Base-by-base conservation (phyloP, 2,797 vertebrate species). In the Apogon hyalosoma region DNA sequence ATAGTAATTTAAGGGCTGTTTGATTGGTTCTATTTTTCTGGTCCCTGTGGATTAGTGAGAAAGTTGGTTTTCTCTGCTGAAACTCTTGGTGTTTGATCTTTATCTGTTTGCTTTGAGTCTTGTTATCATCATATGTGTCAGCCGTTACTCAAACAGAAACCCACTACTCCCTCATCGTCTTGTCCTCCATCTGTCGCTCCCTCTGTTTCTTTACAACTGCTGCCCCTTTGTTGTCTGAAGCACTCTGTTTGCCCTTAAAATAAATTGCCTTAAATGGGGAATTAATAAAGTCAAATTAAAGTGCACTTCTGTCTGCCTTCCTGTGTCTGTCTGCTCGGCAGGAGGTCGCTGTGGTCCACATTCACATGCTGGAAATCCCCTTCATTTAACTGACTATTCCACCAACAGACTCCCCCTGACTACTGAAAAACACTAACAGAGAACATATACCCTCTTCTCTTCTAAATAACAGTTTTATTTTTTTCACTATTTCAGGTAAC, bases 291-390 rank as follows among this genome's bases (percentile, higher is more conserved):
- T 43, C 0, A 0, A 54, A 36, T 73, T 57, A 58, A 50, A 63
- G 41, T 9, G 15, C 62, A 4, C 1, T 55, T 54, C 31, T 69
- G 58, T 49, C 46, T 75, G 61, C 6, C 55, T 70, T 50, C 31
- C 46, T 59, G 31, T 39, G 28, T 46, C 50, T 46, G 52, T 55
- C 54, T 75, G 58, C 71, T 56, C 7, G 2, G 59, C 54, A 31
- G 71, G 69, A 72, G 66, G 70, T 69, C 45, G 52, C 2, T 66
- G 66, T 68, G 64, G 55, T 76, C 79, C 70, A 77, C 18, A 68
- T 80, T 85, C 81, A 84, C 65, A 75, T 63, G 73, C 56, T 87
- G 85, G 88, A 90, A 91, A 77, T 86, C 82, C 87, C 85, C 85
- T 75, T 46, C 39, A 62, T 80, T 75, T 80, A 70, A 72, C 69